Conservation (phyloP, 2,888 invertebrate species). For the Pegoplata infirma region DNA sequence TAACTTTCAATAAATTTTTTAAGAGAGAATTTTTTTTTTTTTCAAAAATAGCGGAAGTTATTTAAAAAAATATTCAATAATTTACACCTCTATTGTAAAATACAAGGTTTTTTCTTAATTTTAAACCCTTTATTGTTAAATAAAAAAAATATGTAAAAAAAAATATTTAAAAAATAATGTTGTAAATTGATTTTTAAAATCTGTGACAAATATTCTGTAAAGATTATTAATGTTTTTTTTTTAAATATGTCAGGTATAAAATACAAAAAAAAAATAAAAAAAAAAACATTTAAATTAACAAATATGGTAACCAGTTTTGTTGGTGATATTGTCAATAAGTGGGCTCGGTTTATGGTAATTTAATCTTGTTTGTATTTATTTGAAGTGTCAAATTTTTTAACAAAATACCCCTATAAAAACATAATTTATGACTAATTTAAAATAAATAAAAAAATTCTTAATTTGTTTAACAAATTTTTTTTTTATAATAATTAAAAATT, state of each 20-base stretch:
- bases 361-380: conserved; percentile 7
- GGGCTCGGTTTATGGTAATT: conserved; percentile 47
- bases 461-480: no score
- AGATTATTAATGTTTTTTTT: neutral
- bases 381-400: conserved; percentile 15
- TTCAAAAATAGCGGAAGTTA: conserved; percentile 32
- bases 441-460: conserved; percentile 40
- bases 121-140: neutral
- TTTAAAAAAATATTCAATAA: neutral
- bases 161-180: neutral
- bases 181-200: conserved; percentile 16
- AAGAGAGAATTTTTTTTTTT: neutral
- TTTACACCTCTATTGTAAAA: conserved; percentile 25
- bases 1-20: neutral
- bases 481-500: neutral
- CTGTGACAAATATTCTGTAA: conserved; percentile 21
- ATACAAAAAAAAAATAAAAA: no score
- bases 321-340: conserved; percentile 16
- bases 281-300: conserved; percentile 29
- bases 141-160: neutral
- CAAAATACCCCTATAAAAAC: conserved; percentile 15
- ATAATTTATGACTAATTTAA: conserved; percentile 35
- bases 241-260: neutral
- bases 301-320: conserved; percentile 33
- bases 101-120: neutral